Evolutionary conservation across 2,888 invertebrate species (phyloP).

Genomic region (Ophraella communa): DNA sequence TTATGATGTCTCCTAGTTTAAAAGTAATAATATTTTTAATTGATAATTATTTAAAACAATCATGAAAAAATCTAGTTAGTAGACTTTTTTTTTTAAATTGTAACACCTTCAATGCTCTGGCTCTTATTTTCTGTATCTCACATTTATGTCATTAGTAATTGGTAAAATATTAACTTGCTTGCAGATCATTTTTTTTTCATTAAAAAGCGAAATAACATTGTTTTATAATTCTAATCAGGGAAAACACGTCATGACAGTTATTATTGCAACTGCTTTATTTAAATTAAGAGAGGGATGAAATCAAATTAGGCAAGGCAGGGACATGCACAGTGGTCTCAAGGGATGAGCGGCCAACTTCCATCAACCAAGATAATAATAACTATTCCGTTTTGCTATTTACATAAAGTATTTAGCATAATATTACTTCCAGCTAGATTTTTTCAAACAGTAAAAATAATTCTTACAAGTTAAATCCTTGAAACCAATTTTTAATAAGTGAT

Average conservation of each 20-base stretch:
- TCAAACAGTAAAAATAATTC: no score
- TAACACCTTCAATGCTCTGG: no score
- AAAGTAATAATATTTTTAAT: no score
- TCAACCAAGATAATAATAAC: not conserved
- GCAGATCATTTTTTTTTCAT: conserved; percentile 20
- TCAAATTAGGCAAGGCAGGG: conserved; percentile 11
- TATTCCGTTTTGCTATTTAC: not conserved
- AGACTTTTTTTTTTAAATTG: no score
- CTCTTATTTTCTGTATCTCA: no score
- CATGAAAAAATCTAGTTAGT: no score
- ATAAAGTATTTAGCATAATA: not conserved
- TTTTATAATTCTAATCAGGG: conserved; percentile 38
- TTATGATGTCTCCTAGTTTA: no score
- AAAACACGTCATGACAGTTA: conserved; percentile 35
- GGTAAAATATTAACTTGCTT: conserved; percentile 33
- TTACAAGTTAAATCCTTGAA: no score
- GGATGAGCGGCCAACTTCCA: not conserved
- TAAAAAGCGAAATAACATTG: conserved; percentile 29
- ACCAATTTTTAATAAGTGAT: no score
- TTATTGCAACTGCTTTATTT: conserved; percentile 42
- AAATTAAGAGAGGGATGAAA: conserved; percentile 34
- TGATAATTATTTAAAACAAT: no score
- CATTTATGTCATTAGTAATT: no score
- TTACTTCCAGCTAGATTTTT: not conserved
- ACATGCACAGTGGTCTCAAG: not conserved